Percentiles rank a stretch among this genome's conserved stretches.
Conservation (phyloP, 2,888 invertebrate species). For the Hydrotaea cyrtoneurina region DNA sequence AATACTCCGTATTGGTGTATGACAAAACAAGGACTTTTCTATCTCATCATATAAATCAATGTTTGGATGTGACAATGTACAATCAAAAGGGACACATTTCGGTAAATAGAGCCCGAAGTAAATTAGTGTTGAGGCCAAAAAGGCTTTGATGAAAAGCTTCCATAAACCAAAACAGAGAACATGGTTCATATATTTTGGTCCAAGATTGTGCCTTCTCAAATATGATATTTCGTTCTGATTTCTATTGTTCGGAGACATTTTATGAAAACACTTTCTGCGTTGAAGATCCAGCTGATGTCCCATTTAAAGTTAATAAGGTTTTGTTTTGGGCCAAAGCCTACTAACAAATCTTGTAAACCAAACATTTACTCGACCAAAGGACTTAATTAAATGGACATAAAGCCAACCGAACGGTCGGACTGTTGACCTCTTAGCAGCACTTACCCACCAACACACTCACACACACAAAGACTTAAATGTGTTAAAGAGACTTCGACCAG, state of each 20-base stretch:
- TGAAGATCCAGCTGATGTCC: background rate
- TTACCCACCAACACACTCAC: background rate
- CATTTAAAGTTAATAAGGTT: background rate
- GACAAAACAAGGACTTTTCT: too few species aligned
- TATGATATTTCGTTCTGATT: background rate
- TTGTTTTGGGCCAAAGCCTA: background rate
- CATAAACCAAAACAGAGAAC: too few species aligned
- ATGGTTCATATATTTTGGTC: background rate
- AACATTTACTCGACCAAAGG: background rate
- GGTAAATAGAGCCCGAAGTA: background rate
- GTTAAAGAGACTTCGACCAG: background rate
- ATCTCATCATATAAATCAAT: too few species aligned
- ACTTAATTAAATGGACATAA: slow-evolving; percentile 12
- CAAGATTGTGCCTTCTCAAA: background rate
- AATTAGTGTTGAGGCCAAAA: too few species aligned
- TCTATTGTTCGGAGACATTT: background rate
- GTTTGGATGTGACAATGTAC: background rate
- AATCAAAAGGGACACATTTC: background rate
- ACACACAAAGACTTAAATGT: background rate
- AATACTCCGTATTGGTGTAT: too few species aligned
- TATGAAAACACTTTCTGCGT: background rate
- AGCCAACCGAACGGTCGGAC: background rate
- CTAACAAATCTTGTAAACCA: background rate
- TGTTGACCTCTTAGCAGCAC: slow-evolving; percentile 9
- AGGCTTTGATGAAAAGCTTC: too few species aligned